Conservation (phyloP, 2,113 vertebrate species). For the Hylia prasina region DNA sequence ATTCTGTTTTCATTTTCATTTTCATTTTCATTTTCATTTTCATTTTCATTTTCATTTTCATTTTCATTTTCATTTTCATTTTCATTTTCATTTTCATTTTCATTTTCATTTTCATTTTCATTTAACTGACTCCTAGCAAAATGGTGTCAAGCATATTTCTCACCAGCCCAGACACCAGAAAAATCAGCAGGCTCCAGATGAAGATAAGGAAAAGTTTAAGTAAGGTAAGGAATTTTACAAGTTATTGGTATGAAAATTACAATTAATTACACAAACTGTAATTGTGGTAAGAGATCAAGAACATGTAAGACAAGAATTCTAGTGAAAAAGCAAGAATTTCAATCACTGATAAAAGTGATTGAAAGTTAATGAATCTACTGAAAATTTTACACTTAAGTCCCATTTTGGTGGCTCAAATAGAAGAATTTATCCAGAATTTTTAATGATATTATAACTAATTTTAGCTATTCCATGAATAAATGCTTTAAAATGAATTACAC, state of each 20-base stretch:
- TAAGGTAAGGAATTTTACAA: background rate
- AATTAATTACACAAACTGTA: background rate
- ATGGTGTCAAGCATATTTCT: background rate
- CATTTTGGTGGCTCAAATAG: background rate
- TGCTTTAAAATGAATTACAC: background rate
- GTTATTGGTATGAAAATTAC: background rate
- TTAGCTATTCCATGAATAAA: background rate
- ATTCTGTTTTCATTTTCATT: background rate
- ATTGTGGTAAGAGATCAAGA: background rate
- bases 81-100: background rate
- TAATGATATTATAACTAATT: background rate
- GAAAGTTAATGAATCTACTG: background rate
- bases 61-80: background rate
- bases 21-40: background rate
- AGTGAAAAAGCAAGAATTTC: background rate
- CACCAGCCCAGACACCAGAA: background rate
- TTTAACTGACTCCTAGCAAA: background rate
- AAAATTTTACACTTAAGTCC: background rate
- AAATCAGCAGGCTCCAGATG: background rate
- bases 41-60: background rate
- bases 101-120: too few relatives aligned
- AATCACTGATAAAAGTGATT: background rate
- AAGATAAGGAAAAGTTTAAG: background rate
- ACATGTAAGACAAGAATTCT: background rate
- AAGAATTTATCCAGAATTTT: background rate